phyloP scores from a whole-genome alignment of 1,140 invertebrate species.

The Conus betulinus region DNA sequence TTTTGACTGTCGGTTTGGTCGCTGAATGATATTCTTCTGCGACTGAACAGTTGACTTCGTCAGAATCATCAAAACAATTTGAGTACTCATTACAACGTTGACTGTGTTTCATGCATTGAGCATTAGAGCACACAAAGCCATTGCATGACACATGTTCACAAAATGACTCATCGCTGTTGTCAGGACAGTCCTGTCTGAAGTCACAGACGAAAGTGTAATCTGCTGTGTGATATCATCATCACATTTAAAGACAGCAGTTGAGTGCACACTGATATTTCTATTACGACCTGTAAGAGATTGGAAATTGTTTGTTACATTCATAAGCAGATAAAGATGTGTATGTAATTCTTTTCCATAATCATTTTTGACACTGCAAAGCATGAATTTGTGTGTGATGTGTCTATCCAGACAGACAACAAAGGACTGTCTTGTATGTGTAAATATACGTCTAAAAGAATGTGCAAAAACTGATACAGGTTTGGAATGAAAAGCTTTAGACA shows the following conservation, averaged over 20 bases:
- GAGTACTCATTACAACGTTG: background rate
- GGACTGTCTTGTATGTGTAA: background rate
- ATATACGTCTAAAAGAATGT: background rate
- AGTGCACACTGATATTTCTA: too few relatives aligned
- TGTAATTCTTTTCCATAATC: too few relatives aligned
- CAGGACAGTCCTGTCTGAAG: conserved; percentile 17
- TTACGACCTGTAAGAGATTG: too few relatives aligned
- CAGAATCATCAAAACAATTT: conserved; percentile 9
- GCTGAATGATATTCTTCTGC: background rate
- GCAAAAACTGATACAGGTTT: background rate
- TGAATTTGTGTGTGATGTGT: background rate
- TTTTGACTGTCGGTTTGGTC: background rate
- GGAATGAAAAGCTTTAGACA: background rate
- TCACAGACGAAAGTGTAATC: conserved; percentile 22
- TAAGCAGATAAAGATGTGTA: too few relatives aligned
- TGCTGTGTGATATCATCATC: background rate
- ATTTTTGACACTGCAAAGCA: too few relatives aligned
- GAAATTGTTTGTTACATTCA: too few relatives aligned
- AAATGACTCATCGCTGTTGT: conserved; percentile 8
- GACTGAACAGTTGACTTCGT: background rate
- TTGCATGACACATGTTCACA: background rate
- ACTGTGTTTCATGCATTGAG: background rate
- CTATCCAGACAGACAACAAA: background rate
- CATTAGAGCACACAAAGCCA: conserved; percentile 5
- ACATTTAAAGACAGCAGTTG: background rate